These are phyloP conservation scores for Craseonycteris thonglongyai DNA, from an alignment of 2,113 vertebrate genomes.

Conservation along the genomic window DNA sequence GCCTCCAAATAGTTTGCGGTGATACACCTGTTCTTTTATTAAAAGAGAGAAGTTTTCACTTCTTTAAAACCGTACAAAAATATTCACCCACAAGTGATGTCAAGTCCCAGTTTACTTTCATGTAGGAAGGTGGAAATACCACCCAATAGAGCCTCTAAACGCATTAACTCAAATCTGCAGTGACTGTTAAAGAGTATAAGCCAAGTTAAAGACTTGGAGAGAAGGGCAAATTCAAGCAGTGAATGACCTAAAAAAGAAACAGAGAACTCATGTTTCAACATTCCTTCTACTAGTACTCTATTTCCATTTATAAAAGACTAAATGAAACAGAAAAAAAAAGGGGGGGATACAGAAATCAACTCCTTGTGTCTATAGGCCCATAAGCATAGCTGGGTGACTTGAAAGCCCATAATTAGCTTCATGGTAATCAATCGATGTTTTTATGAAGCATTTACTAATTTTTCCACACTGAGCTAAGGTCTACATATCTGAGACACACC, in stretches of 20 bases:
- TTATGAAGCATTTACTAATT: constrained; percentile 8
- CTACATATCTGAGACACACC: background rate
- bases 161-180: background rate
- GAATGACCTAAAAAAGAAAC: background rate
- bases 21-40: constrained; percentile 13
- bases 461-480: background rate
- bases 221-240: background rate
- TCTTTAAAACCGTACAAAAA: background rate
- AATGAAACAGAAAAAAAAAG: background rate
- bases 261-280: background rate
- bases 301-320: background rate
- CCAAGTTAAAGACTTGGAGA: background rate
- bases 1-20: constrained; percentile 23
- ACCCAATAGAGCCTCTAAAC: background rate
- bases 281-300: background rate
- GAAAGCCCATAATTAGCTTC: background rate
- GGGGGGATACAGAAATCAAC: background rate
- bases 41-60: background rate
- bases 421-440: background rate
- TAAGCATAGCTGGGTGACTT: background rate
- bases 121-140: background rate
- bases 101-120: constrained; percentile 1
- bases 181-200: background rate
- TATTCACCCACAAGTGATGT: background rate
- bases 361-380: background rate